These are phyloP conservation scores for Pomacea maculata DNA, from an alignment of 1,140 invertebrate genomes.

Conservation along the genomic window DNA sequence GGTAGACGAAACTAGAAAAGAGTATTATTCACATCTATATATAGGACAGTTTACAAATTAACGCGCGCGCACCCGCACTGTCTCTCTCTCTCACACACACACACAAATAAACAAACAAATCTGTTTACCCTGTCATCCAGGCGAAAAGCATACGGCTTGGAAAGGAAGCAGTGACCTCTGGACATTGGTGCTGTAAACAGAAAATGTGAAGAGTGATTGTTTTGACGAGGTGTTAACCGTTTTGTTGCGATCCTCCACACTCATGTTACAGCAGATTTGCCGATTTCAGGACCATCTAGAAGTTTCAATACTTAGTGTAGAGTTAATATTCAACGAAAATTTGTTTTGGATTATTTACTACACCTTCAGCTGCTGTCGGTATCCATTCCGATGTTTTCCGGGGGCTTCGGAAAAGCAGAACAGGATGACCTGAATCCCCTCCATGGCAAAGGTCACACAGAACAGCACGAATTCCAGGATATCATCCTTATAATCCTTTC, in stretches of 20 bases:
- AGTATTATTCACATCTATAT: too few species aligned
- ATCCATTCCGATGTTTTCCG: not conserved
- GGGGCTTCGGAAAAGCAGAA: slow-evolving; percentile 21
- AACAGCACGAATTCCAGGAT: slow-evolving; percentile 8
- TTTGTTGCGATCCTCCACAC: too few species aligned
- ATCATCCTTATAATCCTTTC: not conserved
- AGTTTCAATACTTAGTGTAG: too few species aligned
- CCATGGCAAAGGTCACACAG: not conserved
- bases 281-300: too few species aligned
- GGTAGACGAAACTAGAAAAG: slow-evolving; percentile 73
- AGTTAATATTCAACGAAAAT: too few species aligned
- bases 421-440: slow-evolving; percentile 4
- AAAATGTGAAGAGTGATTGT: not conserved
- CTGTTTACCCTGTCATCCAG: slow-evolving; percentile 81
- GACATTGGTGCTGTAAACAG: slow-evolving; percentile 80
- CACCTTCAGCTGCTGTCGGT: too few species aligned
- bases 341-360: too few species aligned
- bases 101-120: not conserved
- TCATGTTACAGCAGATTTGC: too few species aligned
- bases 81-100: not conserved
- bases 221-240: too few species aligned
- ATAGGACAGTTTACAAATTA: not conserved
- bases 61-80: not conserved
- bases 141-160: slow-evolving; percentile 85
- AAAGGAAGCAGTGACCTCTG: slow-evolving; percentile 86